Conservation (phyloP, 2,113 vertebrate genomes). For the Leucosticte australis region DNA sequence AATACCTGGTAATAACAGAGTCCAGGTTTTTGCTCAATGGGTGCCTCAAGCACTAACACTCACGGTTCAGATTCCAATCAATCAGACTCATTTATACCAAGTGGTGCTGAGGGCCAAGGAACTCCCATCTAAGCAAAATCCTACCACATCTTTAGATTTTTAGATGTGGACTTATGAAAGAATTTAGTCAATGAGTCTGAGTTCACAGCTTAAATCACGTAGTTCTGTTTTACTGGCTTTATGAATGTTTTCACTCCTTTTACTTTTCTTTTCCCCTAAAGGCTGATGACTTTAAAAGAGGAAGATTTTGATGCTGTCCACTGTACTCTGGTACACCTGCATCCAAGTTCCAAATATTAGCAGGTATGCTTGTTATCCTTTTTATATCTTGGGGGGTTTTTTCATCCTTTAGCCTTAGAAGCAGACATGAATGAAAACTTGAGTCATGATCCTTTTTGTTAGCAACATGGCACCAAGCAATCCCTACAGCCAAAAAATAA, state of each 20-base stretch:
- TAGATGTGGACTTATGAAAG: background rate
- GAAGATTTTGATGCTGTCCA: background rate
- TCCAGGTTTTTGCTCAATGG: background rate
- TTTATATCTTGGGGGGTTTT: rapidly evolving
- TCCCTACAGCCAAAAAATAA: background rate
- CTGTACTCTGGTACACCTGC: background rate
- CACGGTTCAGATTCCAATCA: background rate
- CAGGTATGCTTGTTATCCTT: background rate
- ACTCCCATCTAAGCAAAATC: background rate
- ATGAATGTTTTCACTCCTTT: background rate
- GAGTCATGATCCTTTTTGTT: background rate
- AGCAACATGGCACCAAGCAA: background rate
- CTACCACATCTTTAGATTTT: background rate
- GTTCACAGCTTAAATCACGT: background rate
- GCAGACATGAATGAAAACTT: background rate
- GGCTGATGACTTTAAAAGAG: background rate
- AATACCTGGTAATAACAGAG: background rate
- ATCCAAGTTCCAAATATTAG: background rate
- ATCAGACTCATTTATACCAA: background rate
- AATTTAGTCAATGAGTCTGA: background rate
- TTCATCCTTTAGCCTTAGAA: background rate
- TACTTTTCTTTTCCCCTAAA: background rate
- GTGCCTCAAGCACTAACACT: background rate
- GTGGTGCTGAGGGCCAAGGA: background rate
- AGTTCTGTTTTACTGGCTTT: background rate